A percentile compares a stretch with the other conserved stretches of the same genome.
Evolutionary conservation across 2,797 vertebrate species (phyloP).

Genomic region (Pelochelys cantorii): DNA sequence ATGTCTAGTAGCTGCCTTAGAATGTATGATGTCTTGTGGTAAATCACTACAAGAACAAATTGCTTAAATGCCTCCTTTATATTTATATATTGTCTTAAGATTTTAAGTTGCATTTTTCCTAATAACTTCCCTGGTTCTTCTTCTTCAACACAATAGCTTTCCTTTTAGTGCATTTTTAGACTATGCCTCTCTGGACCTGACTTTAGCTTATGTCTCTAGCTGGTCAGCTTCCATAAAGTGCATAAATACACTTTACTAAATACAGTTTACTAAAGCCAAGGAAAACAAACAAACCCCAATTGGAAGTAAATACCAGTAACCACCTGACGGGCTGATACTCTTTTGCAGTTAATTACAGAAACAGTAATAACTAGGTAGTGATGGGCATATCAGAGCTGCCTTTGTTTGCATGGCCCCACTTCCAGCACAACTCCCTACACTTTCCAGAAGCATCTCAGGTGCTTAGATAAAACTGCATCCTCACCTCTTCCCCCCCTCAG

Average conservation of each 20-base stretch:
- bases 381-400: background rate
- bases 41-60: background rate
- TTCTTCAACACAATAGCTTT: background rate
- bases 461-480: background rate
- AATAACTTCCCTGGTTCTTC: background rate
- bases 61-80: background rate
- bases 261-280: background rate
- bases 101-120: background rate
- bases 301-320: background rate
- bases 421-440: no score
- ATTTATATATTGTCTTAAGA: slow-evolving; percentile 4
- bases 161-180: background rate
- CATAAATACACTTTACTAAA: background rate
- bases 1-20: background rate
- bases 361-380: no score
- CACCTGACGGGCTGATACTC: background rate
- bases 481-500: background rate
- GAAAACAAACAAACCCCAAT: background rate
- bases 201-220: background rate
- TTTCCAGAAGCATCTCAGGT: background rate
- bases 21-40: fast-evolving
- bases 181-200: background rate
- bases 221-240: background rate
- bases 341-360: background rate
- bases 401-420: no score